A percentile compares a stretch with the other conserved stretches of the same genome.
Evolutionary conservation across 2,888 invertebrate species (phyloP).

Genomic region (Drosophila antonietae): DNA sequence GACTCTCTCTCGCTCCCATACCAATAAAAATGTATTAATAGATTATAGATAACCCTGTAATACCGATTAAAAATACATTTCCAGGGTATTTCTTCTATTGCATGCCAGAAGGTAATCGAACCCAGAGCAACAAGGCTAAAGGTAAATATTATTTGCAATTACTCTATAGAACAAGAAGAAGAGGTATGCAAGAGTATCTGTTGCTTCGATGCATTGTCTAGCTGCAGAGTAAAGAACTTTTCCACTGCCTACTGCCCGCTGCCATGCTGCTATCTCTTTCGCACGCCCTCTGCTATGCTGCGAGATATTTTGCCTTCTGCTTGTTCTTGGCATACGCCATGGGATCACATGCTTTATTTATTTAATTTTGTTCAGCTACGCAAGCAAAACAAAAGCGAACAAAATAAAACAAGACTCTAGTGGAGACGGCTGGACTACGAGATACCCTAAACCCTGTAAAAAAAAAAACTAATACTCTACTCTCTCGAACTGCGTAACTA

Average conservation of each 20-base stretch:
- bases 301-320: slow-evolving; percentile 32
- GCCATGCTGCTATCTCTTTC: not conserved
- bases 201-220: slow-evolving; percentile 25
- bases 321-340: slow-evolving; percentile 51
- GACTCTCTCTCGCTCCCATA: not conserved
- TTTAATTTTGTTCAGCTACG: slow-evolving; percentile 61
- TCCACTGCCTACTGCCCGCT: slow-evolving; percentile 1
- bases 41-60: not conserved
- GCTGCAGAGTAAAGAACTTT: slow-evolving; percentile 1
- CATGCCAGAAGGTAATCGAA: slow-evolving; percentile 33
- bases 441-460: too few relatives aligned
- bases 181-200: slow-evolving; percentile 22
- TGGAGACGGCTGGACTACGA: too few relatives aligned
- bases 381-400: slow-evolving; percentile 69
- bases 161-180: not conserved
- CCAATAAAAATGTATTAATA: not conserved
- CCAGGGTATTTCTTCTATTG: not conserved
- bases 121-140: slow-evolving; percentile 14
- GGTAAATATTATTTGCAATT: slow-evolving; percentile 4
- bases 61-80: not conserved
- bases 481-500: too few relatives aligned
- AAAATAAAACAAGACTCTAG: slow-evolving; percentile 2
- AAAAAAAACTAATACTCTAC: too few relatives aligned
- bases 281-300: slow-evolving; percentile 10
- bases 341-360: slow-evolving; percentile 70